Percentiles rank a stretch among this genome's conserved stretches.
These are phyloP conservation scores for Panorpa germanica DNA, from an alignment of 2,888 invertebrate species.

Conservation along the genomic window DNA sequence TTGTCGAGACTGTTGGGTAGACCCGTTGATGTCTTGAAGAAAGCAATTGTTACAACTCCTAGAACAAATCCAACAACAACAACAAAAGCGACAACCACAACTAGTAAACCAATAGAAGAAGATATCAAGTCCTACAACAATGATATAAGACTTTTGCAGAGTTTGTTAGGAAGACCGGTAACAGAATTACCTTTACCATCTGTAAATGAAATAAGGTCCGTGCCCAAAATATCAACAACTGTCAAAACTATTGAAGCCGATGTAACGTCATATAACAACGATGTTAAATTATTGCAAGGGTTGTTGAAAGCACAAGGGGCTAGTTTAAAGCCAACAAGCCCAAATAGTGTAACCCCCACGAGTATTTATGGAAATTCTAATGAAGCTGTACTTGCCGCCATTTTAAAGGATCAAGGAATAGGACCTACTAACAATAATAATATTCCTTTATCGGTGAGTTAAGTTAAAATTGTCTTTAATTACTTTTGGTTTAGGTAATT, in stretches of 20 bases:
- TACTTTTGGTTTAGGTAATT: conserved; percentile 3
- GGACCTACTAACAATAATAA: conserved; percentile 38
- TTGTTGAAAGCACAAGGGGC: conserved; percentile 12
- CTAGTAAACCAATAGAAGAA: conserved; percentile 12
- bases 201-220: conserved; percentile 13
- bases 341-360: conserved; percentile 16
- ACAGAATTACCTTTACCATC: conserved; percentile 14
- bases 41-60: conserved; percentile 10
- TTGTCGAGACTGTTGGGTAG: too few species aligned
- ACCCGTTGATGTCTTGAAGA: too few species aligned
- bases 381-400: conserved; percentile 47
- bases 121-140: conserved; percentile 16
- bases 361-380: conserved; percentile 36
- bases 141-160: conserved; percentile 16
- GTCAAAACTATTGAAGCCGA: conserved; percentile 19
- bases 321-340: conserved; percentile 15
- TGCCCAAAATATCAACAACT: conserved; percentile 15
- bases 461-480: neutral
- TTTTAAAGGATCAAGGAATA: conserved; percentile 52
- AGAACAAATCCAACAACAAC: conserved; percentile 8
- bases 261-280: conserved; percentile 18
- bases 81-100: conserved; percentile 9
- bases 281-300: conserved; percentile 21
- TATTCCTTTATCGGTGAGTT: conserved; percentile 17
- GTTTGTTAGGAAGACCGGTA: conserved; percentile 16